phyloP scores from a whole-genome alignment of 2,113 vertebrate species.

The Climacteris rufus region DNA sequence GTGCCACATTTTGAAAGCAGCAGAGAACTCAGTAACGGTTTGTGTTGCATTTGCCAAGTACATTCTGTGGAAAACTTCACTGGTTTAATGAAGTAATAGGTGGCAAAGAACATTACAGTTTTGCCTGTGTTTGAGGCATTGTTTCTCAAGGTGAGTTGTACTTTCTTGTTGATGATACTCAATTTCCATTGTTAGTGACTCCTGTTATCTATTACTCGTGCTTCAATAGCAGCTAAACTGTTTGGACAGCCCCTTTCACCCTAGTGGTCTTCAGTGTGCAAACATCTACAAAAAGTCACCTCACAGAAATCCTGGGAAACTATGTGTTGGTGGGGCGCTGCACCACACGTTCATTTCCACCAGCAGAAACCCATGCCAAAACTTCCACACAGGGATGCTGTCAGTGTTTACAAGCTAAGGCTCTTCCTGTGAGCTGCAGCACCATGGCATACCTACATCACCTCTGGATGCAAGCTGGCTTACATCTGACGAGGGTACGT shows the following conservation, averaged over 20 bases:
- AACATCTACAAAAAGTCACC: background rate
- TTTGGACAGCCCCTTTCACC: background rate
- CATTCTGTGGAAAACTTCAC: slow-evolving; percentile 27
- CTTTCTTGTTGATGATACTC: background rate
- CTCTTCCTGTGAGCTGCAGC: background rate
- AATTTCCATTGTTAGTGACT: background rate
- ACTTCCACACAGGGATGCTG: background rate
- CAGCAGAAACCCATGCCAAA: background rate
- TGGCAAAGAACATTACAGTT: background rate
- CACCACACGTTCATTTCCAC: background rate
- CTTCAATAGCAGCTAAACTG: background rate
- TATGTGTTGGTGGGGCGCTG: fast-evolving
- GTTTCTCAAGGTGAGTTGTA: slow-evolving; percentile 18
- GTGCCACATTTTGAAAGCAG: slow-evolving; percentile 52
- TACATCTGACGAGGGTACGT: fast-evolving
- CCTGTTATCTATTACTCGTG: background rate
- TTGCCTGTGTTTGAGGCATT: background rate
- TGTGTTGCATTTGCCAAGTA: slow-evolving; percentile 15
- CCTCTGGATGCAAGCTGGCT: background rate
- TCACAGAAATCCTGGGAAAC: background rate
- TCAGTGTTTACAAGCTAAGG: background rate
- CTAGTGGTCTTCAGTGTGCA: background rate
- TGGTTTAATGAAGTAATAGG: slow-evolving; percentile 47
- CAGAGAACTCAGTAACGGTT: slow-evolving; percentile 42
- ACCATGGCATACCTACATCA: background rate